These are phyloP conservation scores for Linurgus olivaceus DNA, from an alignment of 2,797 vertebrate species.

Conservation along the genomic window DNA sequence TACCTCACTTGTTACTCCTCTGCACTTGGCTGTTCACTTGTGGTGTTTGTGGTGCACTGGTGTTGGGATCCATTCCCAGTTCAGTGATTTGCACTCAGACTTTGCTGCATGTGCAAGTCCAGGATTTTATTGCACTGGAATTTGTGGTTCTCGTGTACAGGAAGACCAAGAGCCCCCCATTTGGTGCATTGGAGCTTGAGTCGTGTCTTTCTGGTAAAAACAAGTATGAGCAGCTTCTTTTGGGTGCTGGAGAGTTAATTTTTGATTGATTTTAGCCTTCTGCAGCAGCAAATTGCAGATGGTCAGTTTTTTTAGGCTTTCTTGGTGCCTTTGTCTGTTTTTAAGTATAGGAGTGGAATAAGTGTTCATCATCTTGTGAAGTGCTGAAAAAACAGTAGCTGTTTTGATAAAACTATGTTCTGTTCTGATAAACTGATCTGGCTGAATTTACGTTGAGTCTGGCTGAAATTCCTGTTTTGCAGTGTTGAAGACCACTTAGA, in stretches of 20 bases:
- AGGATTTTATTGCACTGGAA: accelerated
- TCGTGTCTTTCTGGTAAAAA: background rate
- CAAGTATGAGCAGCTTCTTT: background rate
- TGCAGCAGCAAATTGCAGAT: background rate
- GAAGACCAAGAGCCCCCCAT: background rate
- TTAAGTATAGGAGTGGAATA: background rate
- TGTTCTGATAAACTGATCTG: background rate
- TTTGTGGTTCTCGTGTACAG: accelerated
- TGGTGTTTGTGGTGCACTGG: background rate
- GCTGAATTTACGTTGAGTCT: background rate
- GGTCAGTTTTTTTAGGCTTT: background rate
- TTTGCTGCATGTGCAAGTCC: background rate
- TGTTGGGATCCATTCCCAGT: background rate
- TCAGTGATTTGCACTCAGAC: background rate
- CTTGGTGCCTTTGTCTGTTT: background rate
- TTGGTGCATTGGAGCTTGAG: background rate
- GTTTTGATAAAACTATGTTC: background rate
- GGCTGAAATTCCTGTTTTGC: accelerated
- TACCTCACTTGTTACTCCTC: background rate
- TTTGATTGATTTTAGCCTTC: background rate
- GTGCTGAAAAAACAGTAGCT: background rate
- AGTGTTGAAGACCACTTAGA: background rate
- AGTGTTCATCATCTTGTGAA: background rate
- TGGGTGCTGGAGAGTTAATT: background rate
- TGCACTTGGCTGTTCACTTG: background rate